Evolutionary conservation across 2,113 vertebrate genomes (phyloP), one percentile per base, ranked within the genome.

Genomic region (Pelmatolapia mariae): DNA sequence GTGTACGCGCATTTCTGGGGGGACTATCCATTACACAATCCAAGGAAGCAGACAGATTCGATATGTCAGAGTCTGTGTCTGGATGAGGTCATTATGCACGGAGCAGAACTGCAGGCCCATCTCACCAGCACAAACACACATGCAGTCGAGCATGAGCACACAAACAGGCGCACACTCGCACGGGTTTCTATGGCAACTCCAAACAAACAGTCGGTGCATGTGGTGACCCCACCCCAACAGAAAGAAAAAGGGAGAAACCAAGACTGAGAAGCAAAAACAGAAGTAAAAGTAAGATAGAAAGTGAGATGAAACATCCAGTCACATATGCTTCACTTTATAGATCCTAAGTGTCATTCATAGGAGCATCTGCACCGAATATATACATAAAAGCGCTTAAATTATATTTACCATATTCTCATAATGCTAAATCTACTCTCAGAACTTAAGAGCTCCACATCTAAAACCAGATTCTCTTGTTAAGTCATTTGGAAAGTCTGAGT

Each of bases 161-260:
- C 84, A 84, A 45, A 89, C 81, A 89, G 80, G 38, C 87, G 33
- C 86, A 91, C 71, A 13, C 86, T 80, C 45, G 52, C 81, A 90
- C 22, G 4, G 26, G 92, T 95, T 94, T 87, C 96, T 79, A 94
- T 89, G 57, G 94, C 84, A 90, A 96, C 92, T 45, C 63, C 87
- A 96, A 95, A 95, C 95, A 96, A 97, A 96, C 94, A 96, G 59
- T 71, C 81, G 1, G 53, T 40, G 84, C 68, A 89, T 89, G 88
- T 54, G 82, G 61, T 82, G 87, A 92, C 91, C 94, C 91, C 91
- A 91, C 94, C 93, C 94, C 29, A 6, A 31, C 50, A 89, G 84
- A 84, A 68, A 68, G 63, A 87, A 91, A 86, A 11, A 87, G 43
- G 63, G 36, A 90, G 83, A 86, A 86, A 89, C 76, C 6, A 15